phyloP scores from a whole-genome alignment of 2,797 vertebrate genomes.

The Denticeps clupeoides region DNA sequence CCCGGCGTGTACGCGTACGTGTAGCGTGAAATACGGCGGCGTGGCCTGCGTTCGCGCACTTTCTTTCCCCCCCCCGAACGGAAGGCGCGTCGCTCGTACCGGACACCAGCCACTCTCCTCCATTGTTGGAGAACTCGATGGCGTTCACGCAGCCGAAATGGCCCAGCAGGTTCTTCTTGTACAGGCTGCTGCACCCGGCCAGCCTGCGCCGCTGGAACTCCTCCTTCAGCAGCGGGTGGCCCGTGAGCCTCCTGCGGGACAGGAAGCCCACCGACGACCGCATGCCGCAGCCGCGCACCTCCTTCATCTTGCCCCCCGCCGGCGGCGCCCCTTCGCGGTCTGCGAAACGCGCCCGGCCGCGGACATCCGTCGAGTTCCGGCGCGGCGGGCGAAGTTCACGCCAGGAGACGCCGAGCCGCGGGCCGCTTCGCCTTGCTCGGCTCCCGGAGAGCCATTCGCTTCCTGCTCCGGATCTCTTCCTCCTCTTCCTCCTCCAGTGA shows the following conservation, averaged over 20 bases:
- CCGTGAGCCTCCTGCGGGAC: conserved; percentile 79
- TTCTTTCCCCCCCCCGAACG: conserved; percentile 6
- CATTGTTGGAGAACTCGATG: conserved; percentile 98
- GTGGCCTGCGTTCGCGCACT: too few species aligned
- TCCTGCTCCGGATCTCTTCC: conserved; percentile 56
- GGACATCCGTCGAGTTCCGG: conserved; percentile 1
- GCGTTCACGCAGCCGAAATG: conserved; percentile 99
- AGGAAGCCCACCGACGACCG: conserved; percentile 87
- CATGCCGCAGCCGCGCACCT: conserved; percentile 79
- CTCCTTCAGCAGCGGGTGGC: conserved; percentile 82
- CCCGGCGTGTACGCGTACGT: too few species aligned
- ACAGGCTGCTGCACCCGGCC: conserved; percentile 86
- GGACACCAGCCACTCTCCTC: conserved; percentile 94
- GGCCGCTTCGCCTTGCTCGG: conserved; percentile 1
- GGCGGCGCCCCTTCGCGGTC: conserved; percentile 1
- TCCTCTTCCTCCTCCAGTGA: conserved; percentile 31
- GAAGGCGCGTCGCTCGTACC: conserved; percentile 61
- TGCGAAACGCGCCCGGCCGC: conserved; percentile 1
- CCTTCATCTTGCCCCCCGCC: conserved; percentile 56
- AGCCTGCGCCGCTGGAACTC: conserved; percentile 88
- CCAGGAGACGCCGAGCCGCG: not conserved
- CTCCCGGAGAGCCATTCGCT: conserved; percentile 33
- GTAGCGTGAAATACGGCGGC: too few species aligned
- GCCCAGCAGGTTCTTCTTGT: conserved; percentile 89
- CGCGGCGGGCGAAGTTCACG: conserved; percentile 2